Conservation (phyloP, 2,113 vertebrate genomes). For the Reinhardtius hippoglossoides region DNA sequence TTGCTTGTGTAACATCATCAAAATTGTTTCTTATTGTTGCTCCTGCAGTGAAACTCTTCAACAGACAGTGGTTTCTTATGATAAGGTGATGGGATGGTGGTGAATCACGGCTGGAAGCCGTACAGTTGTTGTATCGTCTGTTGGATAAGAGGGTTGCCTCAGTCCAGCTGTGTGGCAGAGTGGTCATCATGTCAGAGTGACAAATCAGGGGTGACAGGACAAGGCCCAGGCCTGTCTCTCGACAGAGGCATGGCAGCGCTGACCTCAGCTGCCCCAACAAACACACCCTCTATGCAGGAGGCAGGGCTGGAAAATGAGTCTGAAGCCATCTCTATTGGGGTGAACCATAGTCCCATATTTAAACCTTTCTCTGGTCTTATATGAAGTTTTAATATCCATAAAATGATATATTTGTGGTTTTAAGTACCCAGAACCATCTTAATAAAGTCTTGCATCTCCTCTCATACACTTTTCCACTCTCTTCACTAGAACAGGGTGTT, state of each 20-base stretch:
- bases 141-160: background rate
- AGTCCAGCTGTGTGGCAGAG: background rate
- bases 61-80: background rate
- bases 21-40: too few relatives aligned
- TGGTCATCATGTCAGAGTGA: slow-evolving; percentile 6
- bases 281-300: background rate
- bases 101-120: background rate
- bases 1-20: too few relatives aligned
- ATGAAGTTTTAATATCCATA: too few relatives aligned
- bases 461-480: too few relatives aligned
- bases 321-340: background rate
- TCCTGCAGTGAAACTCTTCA: too few relatives aligned
- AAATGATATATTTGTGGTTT: too few relatives aligned
- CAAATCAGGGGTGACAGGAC: slow-evolving; percentile 10
- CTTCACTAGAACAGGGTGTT: too few relatives aligned
- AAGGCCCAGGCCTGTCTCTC: slow-evolving; percentile 9
- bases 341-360: too few relatives aligned
- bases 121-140: slow-evolving; percentile 5
- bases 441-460: too few relatives aligned
- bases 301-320: slow-evolving; percentile 7
- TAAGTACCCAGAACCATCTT: too few relatives aligned
- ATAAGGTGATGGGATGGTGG: background rate
- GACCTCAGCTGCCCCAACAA: slow-evolving; percentile 35
- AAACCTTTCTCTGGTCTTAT: too few relatives aligned
- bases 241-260: slow-evolving; percentile 6